phyloP scores from a whole-genome alignment of 1,140 invertebrate species.

The Phocides pigmalion region DNA sequence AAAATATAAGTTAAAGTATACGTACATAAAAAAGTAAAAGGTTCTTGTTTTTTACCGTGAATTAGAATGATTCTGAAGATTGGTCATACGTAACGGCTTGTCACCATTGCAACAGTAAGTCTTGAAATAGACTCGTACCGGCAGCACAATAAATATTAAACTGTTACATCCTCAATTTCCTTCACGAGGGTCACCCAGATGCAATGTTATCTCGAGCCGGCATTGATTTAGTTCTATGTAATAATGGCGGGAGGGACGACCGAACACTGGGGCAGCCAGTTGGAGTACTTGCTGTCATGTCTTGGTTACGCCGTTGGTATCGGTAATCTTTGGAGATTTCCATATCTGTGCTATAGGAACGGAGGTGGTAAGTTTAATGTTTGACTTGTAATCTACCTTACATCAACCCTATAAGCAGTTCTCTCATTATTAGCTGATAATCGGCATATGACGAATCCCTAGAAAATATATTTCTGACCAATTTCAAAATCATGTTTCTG shows the following conservation, averaged over 20 bases:
- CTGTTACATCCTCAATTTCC: conserved; percentile 61
- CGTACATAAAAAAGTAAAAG: too few species aligned
- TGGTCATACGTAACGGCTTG: background rate
- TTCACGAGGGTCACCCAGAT: conserved; percentile 43
- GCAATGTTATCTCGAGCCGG: conserved; percentile 37
- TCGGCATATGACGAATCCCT: too few species aligned
- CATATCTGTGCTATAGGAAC: conserved; percentile 88
- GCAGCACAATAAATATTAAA: conserved; percentile 36
- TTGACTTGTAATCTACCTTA: background rate
- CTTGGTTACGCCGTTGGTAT: conserved; percentile 91
- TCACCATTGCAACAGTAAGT: background rate
- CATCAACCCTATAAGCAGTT: too few species aligned
- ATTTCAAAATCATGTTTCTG: too few species aligned
- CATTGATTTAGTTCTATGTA: conserved; percentile 39
- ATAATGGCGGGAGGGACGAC: conserved; percentile 60
- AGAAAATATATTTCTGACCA: too few species aligned
- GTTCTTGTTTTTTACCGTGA: too few species aligned
- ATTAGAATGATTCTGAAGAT: too few species aligned
- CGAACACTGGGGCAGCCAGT: conserved; percentile 86
- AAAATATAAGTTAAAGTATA: too few species aligned
- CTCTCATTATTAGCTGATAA: too few species aligned
- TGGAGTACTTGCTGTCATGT: conserved; percentile 90
- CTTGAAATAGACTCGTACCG: conserved; percentile 7
- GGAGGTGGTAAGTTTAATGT: conserved; percentile 80
- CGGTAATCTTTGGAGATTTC: conserved; percentile 91